Evolutionary conservation across 2,888 invertebrate species (phyloP), one percentile per base, ranked within the genome.

Genomic region (Auanema freiburgensis): DNA sequence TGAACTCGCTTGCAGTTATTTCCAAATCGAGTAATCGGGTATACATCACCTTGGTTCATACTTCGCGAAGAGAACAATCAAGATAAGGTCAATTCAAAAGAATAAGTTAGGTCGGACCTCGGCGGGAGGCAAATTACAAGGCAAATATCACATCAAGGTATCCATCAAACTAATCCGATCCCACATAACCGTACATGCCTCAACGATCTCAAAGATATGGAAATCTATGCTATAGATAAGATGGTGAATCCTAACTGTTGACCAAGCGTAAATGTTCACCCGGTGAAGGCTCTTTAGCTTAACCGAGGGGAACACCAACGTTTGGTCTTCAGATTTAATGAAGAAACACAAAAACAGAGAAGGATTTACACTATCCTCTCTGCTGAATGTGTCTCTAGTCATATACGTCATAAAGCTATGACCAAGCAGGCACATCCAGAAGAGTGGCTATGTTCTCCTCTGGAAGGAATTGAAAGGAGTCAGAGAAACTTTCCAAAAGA

Each of bases 371-470:
- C 21, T 42, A 42, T 24, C 46, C 46, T 33, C 72, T 70, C 59
- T 68, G 72, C 72, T 73, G 72, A 73, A 73, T 73, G 70, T 73
- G 72, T 70, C 72, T 73, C 72, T 73, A 73, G 72, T 73, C 72
- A 70, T 73, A 73, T 12, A 49, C 52, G 50, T 33, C 6, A n/a
- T 42, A 25, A 33, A 23, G 40, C 59, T 71, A 71, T 64, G 71
- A 71, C 71, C 58, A 68, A 66, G 61, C 33, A 63, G 63, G 65
- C 61, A 71, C 71, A 71, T 63, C 71, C 71, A 71, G 71, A 65
- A 33, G 25, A 33, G 33, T 8, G 53, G 57, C 16, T 42, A 44
- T 44, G 57, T 18, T 40, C 24, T 5, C 21, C 23, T 12, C n/a
- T n/a, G 44, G 52, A 23, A 23, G 51, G 25, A 41, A 24, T 18